These are phyloP conservation scores for Ischnus inquisitorius DNA, from an alignment of 2,888 invertebrate genomes.

Conservation along the genomic window DNA sequence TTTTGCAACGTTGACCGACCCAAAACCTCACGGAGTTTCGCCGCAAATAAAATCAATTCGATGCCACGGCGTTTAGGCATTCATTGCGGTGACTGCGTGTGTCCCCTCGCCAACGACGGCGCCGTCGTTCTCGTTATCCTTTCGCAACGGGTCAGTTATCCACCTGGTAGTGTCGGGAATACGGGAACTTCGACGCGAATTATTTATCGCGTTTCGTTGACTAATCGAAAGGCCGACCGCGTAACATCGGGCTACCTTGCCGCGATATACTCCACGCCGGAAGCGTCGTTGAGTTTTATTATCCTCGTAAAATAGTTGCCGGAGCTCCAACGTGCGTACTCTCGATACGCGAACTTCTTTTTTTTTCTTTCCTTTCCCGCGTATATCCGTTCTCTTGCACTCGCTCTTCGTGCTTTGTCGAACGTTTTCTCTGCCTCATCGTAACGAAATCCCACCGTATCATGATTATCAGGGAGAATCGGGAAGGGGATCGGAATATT, in stretches of 20 bases:
- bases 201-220: constrained; percentile 54
- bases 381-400: constrained; percentile 23
- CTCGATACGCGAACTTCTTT: constrained; percentile 29
- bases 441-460: constrained; percentile 55
- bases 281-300: constrained; percentile 63
- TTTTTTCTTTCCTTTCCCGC: constrained; percentile 46
- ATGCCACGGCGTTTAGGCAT: constrained; percentile 29
- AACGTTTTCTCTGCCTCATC: background rate
- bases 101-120: background rate
- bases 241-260: background rate
- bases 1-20: constrained; percentile 36
- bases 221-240: constrained; percentile 49
- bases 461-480: constrained; percentile 54
- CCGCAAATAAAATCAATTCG: constrained; percentile 66
- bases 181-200: constrained; percentile 48
- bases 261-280: constrained; percentile 31
- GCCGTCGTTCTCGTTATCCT: background rate
- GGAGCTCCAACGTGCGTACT: constrained; percentile 20
- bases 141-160: constrained; percentile 51
- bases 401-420: background rate
- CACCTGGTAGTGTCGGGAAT: constrained; percentile 52
- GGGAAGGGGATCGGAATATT: constrained; percentile 60
- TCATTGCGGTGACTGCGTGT: too few relatives aligned
- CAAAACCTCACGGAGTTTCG: constrained; percentile 37
- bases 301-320: constrained; percentile 66